phyloP scores from a whole-genome alignment of 2,113 vertebrate genomes.

The Nansenia antarctica region DNA sequence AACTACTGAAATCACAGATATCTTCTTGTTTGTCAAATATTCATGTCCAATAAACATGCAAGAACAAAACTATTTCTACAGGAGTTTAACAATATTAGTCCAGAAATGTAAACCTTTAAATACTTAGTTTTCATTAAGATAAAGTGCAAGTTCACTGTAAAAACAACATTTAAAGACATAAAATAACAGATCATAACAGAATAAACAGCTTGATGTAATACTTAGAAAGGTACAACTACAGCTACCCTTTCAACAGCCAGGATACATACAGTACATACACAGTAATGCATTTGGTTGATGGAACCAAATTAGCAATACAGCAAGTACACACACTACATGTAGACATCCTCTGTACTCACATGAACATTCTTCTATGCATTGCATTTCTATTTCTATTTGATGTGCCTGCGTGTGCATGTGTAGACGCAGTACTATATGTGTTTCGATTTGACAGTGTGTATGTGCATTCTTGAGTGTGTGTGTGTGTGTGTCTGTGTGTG shows the following conservation, averaged over 20 bases:
- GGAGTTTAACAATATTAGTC: conserved; percentile 14
- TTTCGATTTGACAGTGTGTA: too few relatives aligned
- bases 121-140: conserved; percentile 3
- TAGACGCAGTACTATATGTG: conserved; percentile 6
- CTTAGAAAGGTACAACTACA: conserved; percentile 34
- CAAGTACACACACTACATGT: conserved; percentile 43
- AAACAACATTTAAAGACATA: conserved; percentile 25
- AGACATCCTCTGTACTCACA: conserved; percentile 24
- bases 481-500: conserved; percentile 1
- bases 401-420: background rate
- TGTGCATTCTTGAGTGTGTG: conserved; percentile 19
- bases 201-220: conserved; percentile 26
- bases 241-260: conserved; percentile 21
- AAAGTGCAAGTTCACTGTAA: conserved; percentile 28
- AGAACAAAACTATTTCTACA: conserved; percentile 27
- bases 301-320: conserved; percentile 46
- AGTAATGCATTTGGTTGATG: conserved; percentile 44
- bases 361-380: conserved; percentile 23
- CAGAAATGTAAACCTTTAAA: conserved; percentile 20
- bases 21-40: conserved; percentile 17
- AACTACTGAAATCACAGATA: conserved; percentile 27
- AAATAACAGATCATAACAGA: too few relatives aligned
- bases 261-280: conserved; percentile 25
- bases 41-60: conserved; percentile 27
- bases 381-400: too few relatives aligned